Conservation (phyloP, 2,888 invertebrate genomes). For the Eueremaeus valkanovi region DNA sequence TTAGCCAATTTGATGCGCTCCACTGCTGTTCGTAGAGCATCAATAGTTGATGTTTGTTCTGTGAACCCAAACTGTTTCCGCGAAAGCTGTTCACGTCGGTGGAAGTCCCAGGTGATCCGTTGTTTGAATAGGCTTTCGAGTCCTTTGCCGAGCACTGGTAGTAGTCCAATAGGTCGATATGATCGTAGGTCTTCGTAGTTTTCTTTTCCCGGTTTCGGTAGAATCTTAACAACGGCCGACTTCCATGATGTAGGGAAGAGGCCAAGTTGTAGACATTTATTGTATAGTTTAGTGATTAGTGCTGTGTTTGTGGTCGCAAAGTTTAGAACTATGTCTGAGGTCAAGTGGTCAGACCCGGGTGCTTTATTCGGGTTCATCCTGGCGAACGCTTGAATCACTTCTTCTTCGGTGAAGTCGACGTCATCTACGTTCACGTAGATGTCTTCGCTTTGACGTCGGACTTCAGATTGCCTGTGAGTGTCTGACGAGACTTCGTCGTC, state of each 20-base stretch:
- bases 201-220: conserved; percentile 32
- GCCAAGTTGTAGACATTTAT: background rate
- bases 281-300: background rate
- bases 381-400: background rate
- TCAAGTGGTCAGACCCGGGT: background rate
- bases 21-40: background rate
- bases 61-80: conserved; percentile 11
- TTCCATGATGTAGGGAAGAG: conserved; percentile 26
- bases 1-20: background rate
- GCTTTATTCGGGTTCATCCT: background rate
- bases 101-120: background rate
- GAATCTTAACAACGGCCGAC: background rate
- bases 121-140: background rate
- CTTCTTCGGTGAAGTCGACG: background rate
- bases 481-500: background rate
- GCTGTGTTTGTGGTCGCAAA: background rate
- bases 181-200: background rate
- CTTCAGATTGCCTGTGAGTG: background rate
- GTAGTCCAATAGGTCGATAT: conserved; percentile 27
- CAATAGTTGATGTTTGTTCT: background rate
- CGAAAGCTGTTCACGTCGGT: background rate
- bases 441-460: background rate
- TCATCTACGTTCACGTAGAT: background rate
- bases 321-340: background rate
- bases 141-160: conserved; percentile 16